Conservation (phyloP, 2,888 invertebrate species). For the Mechanitis mazaeus region DNA sequence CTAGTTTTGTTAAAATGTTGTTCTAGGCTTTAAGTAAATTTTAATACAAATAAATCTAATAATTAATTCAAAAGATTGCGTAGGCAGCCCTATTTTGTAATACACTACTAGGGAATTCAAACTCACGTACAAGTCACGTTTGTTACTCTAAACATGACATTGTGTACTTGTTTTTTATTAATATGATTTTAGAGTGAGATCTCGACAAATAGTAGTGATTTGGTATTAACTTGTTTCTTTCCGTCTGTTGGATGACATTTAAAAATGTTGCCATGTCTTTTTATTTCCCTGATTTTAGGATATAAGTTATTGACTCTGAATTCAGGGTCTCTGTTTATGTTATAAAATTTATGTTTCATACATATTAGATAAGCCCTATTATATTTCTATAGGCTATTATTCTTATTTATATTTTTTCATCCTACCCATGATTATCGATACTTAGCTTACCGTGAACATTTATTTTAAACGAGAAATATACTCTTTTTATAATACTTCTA, state of each 20-base stretch:
- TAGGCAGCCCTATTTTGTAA: constrained; percentile 16
- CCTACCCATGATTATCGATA: no score
- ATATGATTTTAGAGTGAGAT: constrained; percentile 3
- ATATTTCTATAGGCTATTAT: no score
- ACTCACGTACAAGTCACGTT: constrained; percentile 5
- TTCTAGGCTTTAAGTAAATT: background rate
- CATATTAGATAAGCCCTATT: no score
- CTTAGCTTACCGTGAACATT: no score
- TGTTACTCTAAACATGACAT: background rate
- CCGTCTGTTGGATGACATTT: constrained; percentile 21
- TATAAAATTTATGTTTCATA: no score
- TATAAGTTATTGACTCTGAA: background rate
- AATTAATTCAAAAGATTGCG: constrained; percentile 18
- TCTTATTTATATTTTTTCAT: no score
- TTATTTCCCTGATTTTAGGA: constrained; percentile 10
- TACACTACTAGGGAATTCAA: constrained; percentile 2
- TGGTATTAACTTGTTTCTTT: background rate
- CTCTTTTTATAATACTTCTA: no score
- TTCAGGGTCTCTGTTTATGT: background rate
- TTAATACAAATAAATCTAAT: constrained; percentile 7
- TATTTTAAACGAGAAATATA: no score
- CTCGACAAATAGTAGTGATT: background rate
- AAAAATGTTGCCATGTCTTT: constrained; percentile 16
- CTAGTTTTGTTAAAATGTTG: background rate
- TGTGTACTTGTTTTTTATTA: no score